Evolutionary conservation across 2,797 vertebrate species (phyloP).

Genomic region (Gymnothorax javanicus): DNA sequence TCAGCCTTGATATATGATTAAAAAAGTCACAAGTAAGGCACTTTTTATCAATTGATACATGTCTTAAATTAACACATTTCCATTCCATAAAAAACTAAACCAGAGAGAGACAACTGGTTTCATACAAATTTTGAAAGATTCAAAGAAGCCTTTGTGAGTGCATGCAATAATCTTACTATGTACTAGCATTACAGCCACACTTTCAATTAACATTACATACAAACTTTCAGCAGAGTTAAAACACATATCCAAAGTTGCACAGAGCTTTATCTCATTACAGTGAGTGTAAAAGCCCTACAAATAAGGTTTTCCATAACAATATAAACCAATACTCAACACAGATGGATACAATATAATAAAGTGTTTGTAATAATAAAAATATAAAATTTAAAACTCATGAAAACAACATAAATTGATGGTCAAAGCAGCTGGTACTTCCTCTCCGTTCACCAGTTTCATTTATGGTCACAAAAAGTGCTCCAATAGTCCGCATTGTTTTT

Average conservation of each 20-base stretch:
- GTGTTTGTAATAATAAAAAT: conserved; percentile 38
- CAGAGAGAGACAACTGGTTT: conserved; percentile 40
- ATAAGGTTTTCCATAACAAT: conserved; percentile 12
- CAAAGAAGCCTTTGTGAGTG: not conserved
- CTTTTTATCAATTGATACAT: conserved; percentile 55
- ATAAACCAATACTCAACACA: conserved; percentile 38
- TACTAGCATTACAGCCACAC: not conserved
- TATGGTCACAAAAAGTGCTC: not conserved
- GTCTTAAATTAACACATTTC: conserved; percentile 60
- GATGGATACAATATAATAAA: conserved; percentile 47
- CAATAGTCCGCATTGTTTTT: conserved; percentile 37
- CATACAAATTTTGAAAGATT: not conserved
- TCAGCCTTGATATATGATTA: not conserved
- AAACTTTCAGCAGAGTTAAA: conserved; percentile 35
- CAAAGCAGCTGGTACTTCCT: not conserved
- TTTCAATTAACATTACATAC: not conserved
- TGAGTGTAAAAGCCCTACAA: not conserved
- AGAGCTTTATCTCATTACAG: not conserved
- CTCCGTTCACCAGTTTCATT: no score
- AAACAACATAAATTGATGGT: conserved; percentile 1
- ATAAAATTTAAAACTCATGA: conserved; percentile 28
- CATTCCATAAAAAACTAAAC: conserved; percentile 49
- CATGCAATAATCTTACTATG: not conserved
- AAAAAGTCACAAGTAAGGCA: not conserved
- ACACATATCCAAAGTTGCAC: conserved; percentile 19